Evolutionary conservation across 2,797 vertebrate species (phyloP).

Genomic region (Otus scops): DNA sequence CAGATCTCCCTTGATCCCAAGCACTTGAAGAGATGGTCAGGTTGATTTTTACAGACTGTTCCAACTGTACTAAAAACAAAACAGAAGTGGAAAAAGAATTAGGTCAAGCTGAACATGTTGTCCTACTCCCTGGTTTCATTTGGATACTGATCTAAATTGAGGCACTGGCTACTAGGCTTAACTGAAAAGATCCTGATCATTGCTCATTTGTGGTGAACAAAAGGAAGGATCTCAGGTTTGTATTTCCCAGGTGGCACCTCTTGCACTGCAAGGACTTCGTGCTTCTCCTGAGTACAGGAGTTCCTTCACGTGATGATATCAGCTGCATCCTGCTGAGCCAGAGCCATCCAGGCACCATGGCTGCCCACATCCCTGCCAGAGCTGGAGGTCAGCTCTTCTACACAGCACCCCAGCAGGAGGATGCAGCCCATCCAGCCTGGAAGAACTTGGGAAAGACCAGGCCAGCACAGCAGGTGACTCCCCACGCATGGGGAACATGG

Average conservation of each 20-base stretch:
- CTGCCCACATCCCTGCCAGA: neutral
- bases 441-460: neutral
- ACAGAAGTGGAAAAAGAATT: neutral
- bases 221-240: neutral
- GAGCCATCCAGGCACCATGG: neutral
- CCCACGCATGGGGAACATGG: rapidly evolving
- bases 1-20: neutral
- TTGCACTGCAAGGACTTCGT: neutral
- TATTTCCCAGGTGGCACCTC: neutral
- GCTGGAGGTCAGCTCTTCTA: neutral
- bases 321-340: neutral
- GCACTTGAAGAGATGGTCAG: neutral
- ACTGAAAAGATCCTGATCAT: neutral
- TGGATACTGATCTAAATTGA: neutral
- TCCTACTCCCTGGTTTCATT: neutral
- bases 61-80: neutral
- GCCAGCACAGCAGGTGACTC: neutral
- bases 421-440: neutral
- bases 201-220: neutral
- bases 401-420: neutral
- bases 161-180: neutral
- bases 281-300: neutral
- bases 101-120: neutral
- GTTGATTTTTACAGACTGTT: neutral
- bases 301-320: neutral